Evolutionary conservation across 2,888 invertebrate species (phyloP).

Genomic region (Parnassius smintheus): DNA sequence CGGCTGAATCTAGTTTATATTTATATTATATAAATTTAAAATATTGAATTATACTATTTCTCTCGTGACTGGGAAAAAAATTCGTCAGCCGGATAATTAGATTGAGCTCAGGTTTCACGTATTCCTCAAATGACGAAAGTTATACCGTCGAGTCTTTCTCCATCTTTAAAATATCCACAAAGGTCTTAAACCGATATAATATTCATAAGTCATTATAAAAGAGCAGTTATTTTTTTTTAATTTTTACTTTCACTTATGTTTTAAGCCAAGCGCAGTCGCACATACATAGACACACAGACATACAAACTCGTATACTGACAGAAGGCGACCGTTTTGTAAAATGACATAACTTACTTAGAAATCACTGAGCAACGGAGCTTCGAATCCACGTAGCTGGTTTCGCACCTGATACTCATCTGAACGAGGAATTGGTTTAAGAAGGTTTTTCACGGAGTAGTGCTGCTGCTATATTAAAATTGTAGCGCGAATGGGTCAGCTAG

Average conservation of each 20-base stretch:
- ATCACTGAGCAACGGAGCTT: conserved; percentile 9
- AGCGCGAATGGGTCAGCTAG: too few relatives aligned
- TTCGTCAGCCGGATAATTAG: too few relatives aligned
- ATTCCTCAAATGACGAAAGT: too few relatives aligned
- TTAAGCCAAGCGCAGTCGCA: not conserved
- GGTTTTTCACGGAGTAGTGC: not conserved
- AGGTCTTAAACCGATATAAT: too few relatives aligned
- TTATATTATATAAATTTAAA: not conserved
- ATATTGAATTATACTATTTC: not conserved
- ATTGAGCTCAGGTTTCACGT: too few relatives aligned
- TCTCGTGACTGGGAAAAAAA: not conserved
- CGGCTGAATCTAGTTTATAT: too few relatives aligned
- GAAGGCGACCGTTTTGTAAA: conserved; percentile 12
- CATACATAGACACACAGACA: not conserved
- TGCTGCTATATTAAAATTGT: too few relatives aligned
- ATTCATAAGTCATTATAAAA: too few relatives aligned
- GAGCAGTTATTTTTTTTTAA: too few relatives aligned
- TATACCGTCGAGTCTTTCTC: too few relatives aligned
- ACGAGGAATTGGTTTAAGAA: not conserved
- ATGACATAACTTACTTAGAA: conserved; percentile 22
- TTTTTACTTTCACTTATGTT: not conserved
- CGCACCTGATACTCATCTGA: not conserved
- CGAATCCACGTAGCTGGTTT: not conserved
- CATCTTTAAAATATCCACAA: too few relatives aligned
- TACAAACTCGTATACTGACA: not conserved